phyloP scores from a whole-genome alignment of 2,797 vertebrate species.

The Nasua narica region DNA sequence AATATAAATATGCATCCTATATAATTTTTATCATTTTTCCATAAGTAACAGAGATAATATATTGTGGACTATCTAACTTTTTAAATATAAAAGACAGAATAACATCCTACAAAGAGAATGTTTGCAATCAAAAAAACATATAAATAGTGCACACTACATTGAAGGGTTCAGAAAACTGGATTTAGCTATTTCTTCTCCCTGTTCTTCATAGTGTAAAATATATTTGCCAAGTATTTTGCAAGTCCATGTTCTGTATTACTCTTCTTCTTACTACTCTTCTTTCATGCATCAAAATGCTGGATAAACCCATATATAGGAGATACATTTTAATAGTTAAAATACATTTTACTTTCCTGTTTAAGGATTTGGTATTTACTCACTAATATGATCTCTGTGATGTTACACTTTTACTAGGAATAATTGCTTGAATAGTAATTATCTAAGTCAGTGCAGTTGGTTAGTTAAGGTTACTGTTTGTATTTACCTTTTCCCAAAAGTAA shows the following conservation, averaged over 20 bases:
- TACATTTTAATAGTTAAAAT: not conserved
- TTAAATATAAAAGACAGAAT: not conserved
- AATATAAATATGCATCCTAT: not conserved
- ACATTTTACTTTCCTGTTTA: not conserved
- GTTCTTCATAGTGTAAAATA: not conserved
- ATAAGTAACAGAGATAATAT: not conserved
- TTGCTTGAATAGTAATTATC: not conserved
- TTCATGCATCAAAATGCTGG: not conserved
- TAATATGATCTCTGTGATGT: not conserved
- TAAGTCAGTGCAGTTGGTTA: not conserved
- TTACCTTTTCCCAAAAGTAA: not conserved
- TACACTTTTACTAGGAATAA: not conserved
- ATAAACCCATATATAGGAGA: not conserved
- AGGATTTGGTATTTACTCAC: not conserved
- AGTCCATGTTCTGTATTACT: not conserved
- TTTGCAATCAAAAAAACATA: not conserved
- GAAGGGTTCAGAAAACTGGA: not conserved
- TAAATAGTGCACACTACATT: not conserved
- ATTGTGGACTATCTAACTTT: not conserved
- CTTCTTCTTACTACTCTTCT: too few species aligned
- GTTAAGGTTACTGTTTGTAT: not conserved
- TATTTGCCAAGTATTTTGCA: not conserved
- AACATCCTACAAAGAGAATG: not conserved
- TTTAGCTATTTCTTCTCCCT: not conserved
- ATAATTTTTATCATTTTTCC: not conserved